These are phyloP conservation scores for Drosophila setosimentum DNA, from an alignment of 2,888 invertebrate genomes.

Conservation along the genomic window DNA sequence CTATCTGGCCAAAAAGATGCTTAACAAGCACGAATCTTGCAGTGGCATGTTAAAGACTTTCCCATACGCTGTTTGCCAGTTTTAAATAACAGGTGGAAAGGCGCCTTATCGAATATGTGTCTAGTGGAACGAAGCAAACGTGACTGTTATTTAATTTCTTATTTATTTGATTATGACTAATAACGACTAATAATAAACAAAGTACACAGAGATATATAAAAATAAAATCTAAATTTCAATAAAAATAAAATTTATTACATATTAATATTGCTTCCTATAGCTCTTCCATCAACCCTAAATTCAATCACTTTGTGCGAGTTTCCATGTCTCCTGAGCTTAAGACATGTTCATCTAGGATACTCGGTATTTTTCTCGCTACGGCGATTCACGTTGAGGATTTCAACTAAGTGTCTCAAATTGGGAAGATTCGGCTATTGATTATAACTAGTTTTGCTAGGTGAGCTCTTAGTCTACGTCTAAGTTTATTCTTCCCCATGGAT, in stretches of 20 bases:
- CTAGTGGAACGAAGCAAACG: not conserved
- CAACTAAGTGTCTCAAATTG: not conserved
- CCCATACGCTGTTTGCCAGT: not conserved
- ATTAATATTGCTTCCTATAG: too few species aligned
- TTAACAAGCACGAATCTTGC: conserved; percentile 16
- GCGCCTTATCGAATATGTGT: not conserved
- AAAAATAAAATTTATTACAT: not conserved
- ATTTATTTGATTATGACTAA: not conserved
- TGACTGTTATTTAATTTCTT: not conserved
- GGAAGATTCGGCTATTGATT: not conserved
- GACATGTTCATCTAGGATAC: not conserved
- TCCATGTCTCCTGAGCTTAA: not conserved
- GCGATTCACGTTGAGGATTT: too few species aligned
- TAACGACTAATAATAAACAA: too few species aligned
- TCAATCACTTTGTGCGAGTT: too few species aligned
- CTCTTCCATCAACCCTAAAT: too few species aligned
- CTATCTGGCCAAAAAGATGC: conserved; percentile 40
- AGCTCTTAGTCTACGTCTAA: not conserved
- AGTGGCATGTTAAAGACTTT: not conserved
- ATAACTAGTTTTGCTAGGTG: not conserved
- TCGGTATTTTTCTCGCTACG: too few species aligned
- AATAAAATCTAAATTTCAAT: too few species aligned
- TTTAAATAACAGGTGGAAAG: not conserved
- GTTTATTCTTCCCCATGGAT: too few species aligned
- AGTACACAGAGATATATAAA: too few species aligned